Base-by-base conservation (phyloP, 2,888 invertebrate species). In the Deilephila porcellus region DNA sequence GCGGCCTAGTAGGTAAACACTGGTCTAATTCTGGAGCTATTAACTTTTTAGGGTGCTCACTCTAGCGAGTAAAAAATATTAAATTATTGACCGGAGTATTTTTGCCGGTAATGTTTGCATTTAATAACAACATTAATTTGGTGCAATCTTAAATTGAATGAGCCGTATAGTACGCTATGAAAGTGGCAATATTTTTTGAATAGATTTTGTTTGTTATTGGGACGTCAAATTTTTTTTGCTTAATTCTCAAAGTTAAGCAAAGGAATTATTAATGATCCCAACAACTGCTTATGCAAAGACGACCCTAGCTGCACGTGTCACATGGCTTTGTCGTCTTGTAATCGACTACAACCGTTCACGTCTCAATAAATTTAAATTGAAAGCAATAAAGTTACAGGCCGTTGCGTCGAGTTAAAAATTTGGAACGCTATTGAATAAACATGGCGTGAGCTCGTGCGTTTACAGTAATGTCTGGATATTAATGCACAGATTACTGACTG, bases 401-500 rank as follows among this genome's bases (percentile, higher is more conserved):
- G 75, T 72, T 78, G 73, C 75, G 72, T 72, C 74, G 78, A 79
- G 77, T 80, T 78, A 73, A 67, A 67, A 82, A 84, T 81, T 82
- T 76, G 73, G 81, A 79, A 81, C 80, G 80, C 74, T 85, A 84
- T 86, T 77, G 84, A 88, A 82, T 84, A 85, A 85, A 84, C 80
- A 83, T 79, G 79, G 77, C 77, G 79, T 74, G 74, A 77, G 79
- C 81, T 82, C 81, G 84, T 83, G 82, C 80, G 80, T 82, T 82
- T 78, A 77, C 78, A 79, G 78, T 80, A 74, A 86, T 86, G 85
- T 85, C 77, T 84, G 81, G 86, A 86, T 86, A 86, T 88, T 85
- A 85, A 87, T 88, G 85, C 85, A 84, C 79, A 85, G 88, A 87
- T 88, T 88, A 86, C 82, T 82, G 79, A 86, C 81, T 82, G 79